These are phyloP conservation scores for Atta colombica DNA, from an alignment of 1,140 invertebrate genomes.

Conservation along the genomic window DNA sequence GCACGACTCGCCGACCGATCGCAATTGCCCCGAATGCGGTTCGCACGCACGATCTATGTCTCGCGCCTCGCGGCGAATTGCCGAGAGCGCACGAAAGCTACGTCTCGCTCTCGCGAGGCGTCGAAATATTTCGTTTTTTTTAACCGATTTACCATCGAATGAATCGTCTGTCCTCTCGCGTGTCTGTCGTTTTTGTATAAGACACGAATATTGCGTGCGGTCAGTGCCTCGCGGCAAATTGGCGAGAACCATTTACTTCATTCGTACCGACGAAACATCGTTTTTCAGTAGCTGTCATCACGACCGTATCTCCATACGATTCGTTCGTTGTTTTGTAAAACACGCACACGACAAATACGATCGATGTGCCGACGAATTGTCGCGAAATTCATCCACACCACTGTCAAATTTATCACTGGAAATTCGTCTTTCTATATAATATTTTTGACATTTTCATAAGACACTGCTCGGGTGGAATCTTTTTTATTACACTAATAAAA, in stretches of 20 bases:
- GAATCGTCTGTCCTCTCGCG: background rate
- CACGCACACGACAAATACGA: background rate
- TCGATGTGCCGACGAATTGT: background rate
- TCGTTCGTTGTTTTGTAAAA: background rate
- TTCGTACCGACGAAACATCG: background rate
- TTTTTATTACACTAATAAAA: background rate
- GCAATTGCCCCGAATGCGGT: conserved; percentile 63
- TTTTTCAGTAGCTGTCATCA: conserved; percentile 10
- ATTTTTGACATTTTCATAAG: background rate
- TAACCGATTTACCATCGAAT: background rate
- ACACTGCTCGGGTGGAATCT: background rate
- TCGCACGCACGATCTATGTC: conserved; percentile 54
- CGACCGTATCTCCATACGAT: background rate
- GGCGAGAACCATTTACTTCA: background rate
- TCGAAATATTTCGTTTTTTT: conserved; percentile 37
- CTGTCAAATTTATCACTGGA: background rate
- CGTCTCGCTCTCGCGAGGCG: background rate
- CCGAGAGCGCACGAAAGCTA: background rate
- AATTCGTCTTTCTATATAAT: conserved; percentile 3
- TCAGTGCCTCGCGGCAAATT: background rate
- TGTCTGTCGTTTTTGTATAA: conserved; percentile 17
- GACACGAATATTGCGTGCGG: background rate
- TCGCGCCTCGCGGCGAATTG: conserved; percentile 51
- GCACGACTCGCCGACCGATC: conserved; percentile 57
- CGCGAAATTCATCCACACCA: background rate